Evolutionary conservation across 1,140 invertebrate species (phyloP), one percentile per base, ranked within the genome.

Genomic region (Scaptomyza graminum): DNA sequence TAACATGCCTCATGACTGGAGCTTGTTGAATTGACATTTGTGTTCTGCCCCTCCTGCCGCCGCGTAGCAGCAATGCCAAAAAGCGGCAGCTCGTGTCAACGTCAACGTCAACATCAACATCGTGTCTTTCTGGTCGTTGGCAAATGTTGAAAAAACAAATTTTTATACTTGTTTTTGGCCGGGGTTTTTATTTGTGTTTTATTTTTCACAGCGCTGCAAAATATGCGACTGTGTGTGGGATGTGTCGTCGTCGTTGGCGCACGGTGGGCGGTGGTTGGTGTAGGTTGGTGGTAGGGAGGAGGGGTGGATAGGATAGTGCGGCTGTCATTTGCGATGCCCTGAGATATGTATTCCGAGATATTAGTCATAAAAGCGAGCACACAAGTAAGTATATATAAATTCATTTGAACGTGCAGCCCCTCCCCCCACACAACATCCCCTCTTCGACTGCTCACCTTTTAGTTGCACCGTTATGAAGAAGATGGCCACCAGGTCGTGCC

Each of bases 121-220:
- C 76, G 52, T 76, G 66, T 70, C 75, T 60, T 74, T 73, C 68
- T 52, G 68, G 66, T 87, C 78, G 84, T 90, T 88, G 80, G 78
- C 84, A 89, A 88, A 88, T 89, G 84, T 88, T 84, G 84, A 85
- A 89, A 89, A 89, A 89, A 89, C 84, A 89, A 89, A 89, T 89
- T 89, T 85, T 89, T 75, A 89, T 89, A 89, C 84, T 90, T 89
- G 83, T 88, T 87, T 87, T 87, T 66, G 74, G 74, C 69, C 66
- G 81, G 74, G 78, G 12, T n/a, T 88, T 88, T 6, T 88, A 88
- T 82, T 74, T 76, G 75, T 87, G 72, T 83, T 87, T 87, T 87
- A 79, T 83, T 87, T 87, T 87, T 88, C 84, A 83, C 75, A 88
- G 75, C 83, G 71, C 72, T 87, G 82, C 83, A 87, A 88, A 87